Percentiles rank a stretch among this genome's conserved stretches.
These are phyloP conservation scores for Pachycephus smyrnensis DNA, from an alignment of 2,888 invertebrate species.

Conservation along the genomic window DNA sequence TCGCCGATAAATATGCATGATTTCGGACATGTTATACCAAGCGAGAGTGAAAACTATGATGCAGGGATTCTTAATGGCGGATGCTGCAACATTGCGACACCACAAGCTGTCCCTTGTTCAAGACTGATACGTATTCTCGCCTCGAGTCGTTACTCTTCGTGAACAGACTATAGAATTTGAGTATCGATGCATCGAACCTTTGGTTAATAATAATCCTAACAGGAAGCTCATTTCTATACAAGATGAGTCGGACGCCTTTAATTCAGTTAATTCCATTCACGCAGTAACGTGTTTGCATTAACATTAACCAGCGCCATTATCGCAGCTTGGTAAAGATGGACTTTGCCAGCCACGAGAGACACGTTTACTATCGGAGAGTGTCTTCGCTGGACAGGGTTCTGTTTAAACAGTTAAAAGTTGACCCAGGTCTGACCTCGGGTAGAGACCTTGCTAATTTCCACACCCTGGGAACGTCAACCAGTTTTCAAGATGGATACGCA, in stretches of 20 bases:
- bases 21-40: neutral
- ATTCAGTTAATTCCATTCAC: neutral
- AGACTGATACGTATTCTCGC: neutral
- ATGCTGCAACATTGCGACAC: neutral
- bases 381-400: neutral
- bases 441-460: slow-evolving; percentile 33
- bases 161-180: neutral
- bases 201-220: neutral
- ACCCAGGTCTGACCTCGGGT: slow-evolving; percentile 4
- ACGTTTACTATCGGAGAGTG: neutral
- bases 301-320: neutral
- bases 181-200: neutral
- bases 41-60: neutral
- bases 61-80: neutral
- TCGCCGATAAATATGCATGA: slow-evolving; percentile 2
- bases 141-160: neutral
- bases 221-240: neutral
- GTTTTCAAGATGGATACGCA: neutral
- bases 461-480: slow-evolving; percentile 28
- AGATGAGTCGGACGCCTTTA: neutral
- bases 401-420: neutral
- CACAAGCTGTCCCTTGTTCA: neutral
- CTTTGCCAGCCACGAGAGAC: neutral
- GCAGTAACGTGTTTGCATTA: neutral
- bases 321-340: slow-evolving; percentile 7